Conservation (phyloP, 35 echinoderm and acorn worm species). For the Strongylocentrotus purpuratus region DNA sequence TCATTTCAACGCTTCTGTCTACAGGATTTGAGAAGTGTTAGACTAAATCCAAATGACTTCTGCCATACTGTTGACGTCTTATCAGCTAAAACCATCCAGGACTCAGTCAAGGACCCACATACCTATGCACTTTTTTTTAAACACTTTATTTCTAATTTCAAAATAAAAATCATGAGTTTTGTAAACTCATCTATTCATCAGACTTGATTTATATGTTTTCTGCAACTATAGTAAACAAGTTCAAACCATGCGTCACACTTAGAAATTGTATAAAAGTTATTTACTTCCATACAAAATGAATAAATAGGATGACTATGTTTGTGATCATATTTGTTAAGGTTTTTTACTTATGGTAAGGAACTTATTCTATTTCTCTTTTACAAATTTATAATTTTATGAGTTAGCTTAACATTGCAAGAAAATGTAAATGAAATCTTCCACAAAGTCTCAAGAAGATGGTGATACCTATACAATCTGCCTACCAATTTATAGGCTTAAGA, state of each 20-base stretch:
- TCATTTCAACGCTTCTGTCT: neutral
- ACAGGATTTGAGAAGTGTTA: constrained; percentile 30
- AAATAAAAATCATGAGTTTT: neutral
- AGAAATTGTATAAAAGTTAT: neutral
- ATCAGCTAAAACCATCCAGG: constrained; percentile 16
- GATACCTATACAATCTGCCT: too few species aligned
- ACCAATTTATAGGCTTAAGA: too few species aligned
- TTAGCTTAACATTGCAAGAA: too few species aligned
- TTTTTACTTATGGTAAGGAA: neutral
- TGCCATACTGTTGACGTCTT: constrained; percentile 21
- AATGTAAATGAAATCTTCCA: too few species aligned
- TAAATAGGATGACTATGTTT: neutral
- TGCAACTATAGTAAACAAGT: neutral
- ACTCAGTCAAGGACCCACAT: constrained; percentile 15
- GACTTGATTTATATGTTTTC: neutral
- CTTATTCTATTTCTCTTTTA: too few species aligned
- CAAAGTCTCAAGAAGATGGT: too few species aligned
- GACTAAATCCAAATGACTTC: constrained; percentile 40
- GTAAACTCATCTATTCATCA: neutral
- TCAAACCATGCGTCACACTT: neutral
- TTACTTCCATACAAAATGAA: neutral
- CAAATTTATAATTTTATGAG: too few species aligned
- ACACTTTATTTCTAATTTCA: neutral
- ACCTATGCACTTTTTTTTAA: constrained; percentile 12
- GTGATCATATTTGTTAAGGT: neutral